These are phyloP conservation scores for Glaucopsyche alexis DNA, from an alignment of 2,888 invertebrate species.

Conservation along the genomic window DNA sequence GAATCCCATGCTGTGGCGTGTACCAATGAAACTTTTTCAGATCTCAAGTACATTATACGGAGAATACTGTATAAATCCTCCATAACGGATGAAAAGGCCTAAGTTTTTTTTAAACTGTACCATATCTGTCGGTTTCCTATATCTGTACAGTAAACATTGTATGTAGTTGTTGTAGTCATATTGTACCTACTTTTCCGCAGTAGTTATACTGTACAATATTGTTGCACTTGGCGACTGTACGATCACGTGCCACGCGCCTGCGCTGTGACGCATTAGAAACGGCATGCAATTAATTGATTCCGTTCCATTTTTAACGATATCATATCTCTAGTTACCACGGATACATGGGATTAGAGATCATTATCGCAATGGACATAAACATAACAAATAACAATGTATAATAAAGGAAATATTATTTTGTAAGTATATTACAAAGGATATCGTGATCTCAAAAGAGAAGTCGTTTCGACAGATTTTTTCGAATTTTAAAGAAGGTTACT, in stretches of 20 bases:
- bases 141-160: neutral
- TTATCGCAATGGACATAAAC: neutral
- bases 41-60: too few relatives aligned
- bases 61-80: too few relatives aligned
- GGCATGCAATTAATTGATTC: conserved; percentile 25
- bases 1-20: too few relatives aligned
- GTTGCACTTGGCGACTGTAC: conserved; percentile 18
- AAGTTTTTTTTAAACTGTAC: too few relatives aligned
- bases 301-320: conserved; percentile 6
- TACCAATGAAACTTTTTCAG: too few relatives aligned
- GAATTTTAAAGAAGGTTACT: too few relatives aligned
- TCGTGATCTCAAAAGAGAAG: too few relatives aligned
- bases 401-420: too few relatives aligned
- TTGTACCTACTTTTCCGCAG: conserved; percentile 12
- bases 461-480: too few relatives aligned
- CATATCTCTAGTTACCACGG: conserved; percentile 9
- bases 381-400: too few relatives aligned
- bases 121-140: neutral
- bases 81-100: too few relatives aligned
- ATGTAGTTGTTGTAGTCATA: neutral
- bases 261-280: conserved; percentile 27
- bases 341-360: neutral
- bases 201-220: neutral
- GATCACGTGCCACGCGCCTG: conserved; percentile 13
- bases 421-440: too few relatives aligned